Conservation (phyloP, 2,113 vertebrate species). For the Eretmochelys imbricata region DNA sequence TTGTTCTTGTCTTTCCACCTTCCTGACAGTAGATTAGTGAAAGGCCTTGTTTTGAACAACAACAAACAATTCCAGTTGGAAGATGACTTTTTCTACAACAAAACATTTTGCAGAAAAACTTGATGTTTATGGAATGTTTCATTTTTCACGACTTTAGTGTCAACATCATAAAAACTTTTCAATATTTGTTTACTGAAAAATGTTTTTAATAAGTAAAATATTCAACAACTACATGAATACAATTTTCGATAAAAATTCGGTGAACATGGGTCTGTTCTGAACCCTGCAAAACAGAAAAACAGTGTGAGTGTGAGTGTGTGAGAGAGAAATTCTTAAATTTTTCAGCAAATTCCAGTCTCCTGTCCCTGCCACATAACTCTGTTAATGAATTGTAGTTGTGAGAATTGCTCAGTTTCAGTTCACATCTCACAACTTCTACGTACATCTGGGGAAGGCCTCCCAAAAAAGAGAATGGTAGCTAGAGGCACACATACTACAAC, state of each 20-base stretch:
- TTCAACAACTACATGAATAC: accelerated
- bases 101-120: neutral
- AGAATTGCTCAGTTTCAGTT: neutral
- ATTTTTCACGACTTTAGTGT: neutral
- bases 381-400: neutral
- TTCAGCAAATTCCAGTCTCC: neutral
- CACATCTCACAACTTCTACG: neutral
- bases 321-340: neutral
- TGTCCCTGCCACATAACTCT: neutral
- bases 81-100: neutral
- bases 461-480: neutral
- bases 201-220: neutral
- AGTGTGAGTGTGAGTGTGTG: neutral
- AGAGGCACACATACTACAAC: neutral
- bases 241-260: neutral
- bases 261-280: neutral
- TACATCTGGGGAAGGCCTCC: neutral
- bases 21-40: neutral
- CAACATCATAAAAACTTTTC: neutral
- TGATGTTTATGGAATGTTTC: neutral
- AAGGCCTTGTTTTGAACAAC: neutral
- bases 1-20: neutral
- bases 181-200: neutral
- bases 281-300: neutral
- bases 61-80: neutral